Evolutionary conservation across 2,113 vertebrate species (phyloP).

Genomic region (Lampris incognitus): DNA sequence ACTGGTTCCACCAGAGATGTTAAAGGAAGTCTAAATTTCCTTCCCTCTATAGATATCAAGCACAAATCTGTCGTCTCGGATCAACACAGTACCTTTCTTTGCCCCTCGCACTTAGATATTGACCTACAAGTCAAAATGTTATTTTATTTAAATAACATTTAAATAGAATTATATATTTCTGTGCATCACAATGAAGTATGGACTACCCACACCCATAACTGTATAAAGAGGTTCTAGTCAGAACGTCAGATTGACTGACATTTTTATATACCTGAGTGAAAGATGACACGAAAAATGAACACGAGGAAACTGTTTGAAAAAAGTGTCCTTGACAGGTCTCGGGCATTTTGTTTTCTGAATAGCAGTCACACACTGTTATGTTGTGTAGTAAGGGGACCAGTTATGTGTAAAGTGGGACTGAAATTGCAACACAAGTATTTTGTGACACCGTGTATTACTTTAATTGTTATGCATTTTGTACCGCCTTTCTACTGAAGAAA

Average conservation of each 20-base stretch:
- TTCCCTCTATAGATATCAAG: constrained; percentile 8
- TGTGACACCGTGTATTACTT: too few species aligned
- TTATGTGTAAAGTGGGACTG: too few species aligned
- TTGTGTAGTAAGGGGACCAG: neutral
- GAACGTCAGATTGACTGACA: constrained; percentile 22
- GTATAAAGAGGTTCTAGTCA: neutral
- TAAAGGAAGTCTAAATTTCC: constrained; percentile 51
- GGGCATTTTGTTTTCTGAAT: constrained; percentile 36
- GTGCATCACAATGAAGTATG: too few species aligned
- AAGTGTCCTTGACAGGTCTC: constrained; percentile 23
- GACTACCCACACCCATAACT: too few species aligned
- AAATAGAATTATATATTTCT: too few species aligned
- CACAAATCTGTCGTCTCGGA: neutral
- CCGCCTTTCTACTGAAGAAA: too few species aligned
- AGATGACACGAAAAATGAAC: constrained; percentile 17
- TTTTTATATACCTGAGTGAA: constrained; percentile 1
- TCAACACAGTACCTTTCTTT: constrained; percentile 14
- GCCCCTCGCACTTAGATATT: neutral
- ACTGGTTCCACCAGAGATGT: constrained; percentile 48
- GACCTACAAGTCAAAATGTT: too few species aligned
- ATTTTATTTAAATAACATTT: too few species aligned
- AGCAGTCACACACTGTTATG: constrained; percentile 35
- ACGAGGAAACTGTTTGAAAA: constrained; percentile 11
- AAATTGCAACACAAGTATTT: too few species aligned
- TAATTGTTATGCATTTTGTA: too few species aligned